Evolutionary conservation across 2,888 invertebrate genomes (phyloP), one percentile per base, ranked within the genome.

Genomic region (Drosophila lacicola): DNA sequence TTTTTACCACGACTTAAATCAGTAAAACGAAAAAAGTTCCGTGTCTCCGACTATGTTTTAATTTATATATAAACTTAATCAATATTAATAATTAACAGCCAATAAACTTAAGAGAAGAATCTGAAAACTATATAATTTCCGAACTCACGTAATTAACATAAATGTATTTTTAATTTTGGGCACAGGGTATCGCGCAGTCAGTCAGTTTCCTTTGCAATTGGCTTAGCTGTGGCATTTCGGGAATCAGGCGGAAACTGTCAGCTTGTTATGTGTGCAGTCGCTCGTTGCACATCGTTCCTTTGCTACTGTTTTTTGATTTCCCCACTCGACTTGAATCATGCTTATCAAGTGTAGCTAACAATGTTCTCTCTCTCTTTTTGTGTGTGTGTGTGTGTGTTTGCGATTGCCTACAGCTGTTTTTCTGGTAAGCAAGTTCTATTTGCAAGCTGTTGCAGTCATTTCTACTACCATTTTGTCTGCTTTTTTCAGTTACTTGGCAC

Each of bases 371-470:
- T 25, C 10, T 11, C 9, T 36, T n/a, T 19, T 14, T 21, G 37
- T 51, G 4, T 49, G 36, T 39, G 21, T n/a, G 5, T 41, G 56
- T 47, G 37, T 37, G 29, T 42, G 50, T 54, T 17, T 17, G 25
- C 51, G 66, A 74, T 82, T 86, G 78, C 73, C 72, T 46, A 42
- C 69, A 74, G 72, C 70, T 70, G 70, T 70, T 74, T 67, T 63
- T 67, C 61, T 60, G 62, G 44, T 29, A 56, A 54, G 14, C 42
- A 14, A 66, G 50, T 66, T 54, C 29, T 44, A 42, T 44, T 57
- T 56, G 37, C n/a, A 14, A 66, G 47, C 51, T 58, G 49, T 58
- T 37, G 49, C 47, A 51, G 45, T 13, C n/a, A 39, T 34, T 45
- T 37, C 19, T 51, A 10, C 10, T 17, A 29, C 4, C 6, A 19